Base-by-base conservation (phyloP, 2,888 invertebrate species). In the Phaonia tiefii region DNA sequence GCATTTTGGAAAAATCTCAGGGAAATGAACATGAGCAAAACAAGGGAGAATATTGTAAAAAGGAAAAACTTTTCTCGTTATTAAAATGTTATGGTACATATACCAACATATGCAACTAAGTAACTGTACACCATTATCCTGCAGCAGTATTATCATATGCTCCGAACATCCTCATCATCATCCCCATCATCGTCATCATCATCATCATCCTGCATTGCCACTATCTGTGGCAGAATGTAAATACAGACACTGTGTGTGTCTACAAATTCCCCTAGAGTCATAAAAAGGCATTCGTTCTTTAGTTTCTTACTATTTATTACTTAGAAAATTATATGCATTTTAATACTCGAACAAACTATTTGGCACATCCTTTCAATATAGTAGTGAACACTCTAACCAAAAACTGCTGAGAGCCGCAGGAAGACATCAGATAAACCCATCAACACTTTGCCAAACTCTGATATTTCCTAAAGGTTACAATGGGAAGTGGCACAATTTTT, bases 21-120 rank as follows among this genome's bases (percentile, higher is more conserved):
- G 1, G 31, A 31, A 25, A 37, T 22, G 54, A 22, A 22, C 25
- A 54, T 8, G 22, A 54, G 11, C 1, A 54, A 3, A 8, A 44
- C n/a, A 5, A n/a, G 1, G 49, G 49, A 49, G 17, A 49, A 49
- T 20, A 2, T 11, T 20, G 51, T 51, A 31, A 51, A 51, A 46
- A 66, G 49, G 58, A 25, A 79, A 31, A 77, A 80, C 66, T 77
- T 80, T 80, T 74, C 77, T 80, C 74, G 77, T 80, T 80, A 80
- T 80, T 76, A 80, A 80, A 80, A 80, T 70, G 58, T 73, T 80
- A 72, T 80, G 72, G 46, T 67, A 22, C 39, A 60, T 60, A 31
- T 22, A 54, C 11, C 10, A 17, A 31, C 31, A 31, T 31, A 8
- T 31, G 8, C 17, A 42, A 39, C 39, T 15, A 58, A 31, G 31